Percentiles rank a stretch among this genome's conserved stretches.
Evolutionary conservation across 2,888 invertebrate species (phyloP).

Genomic region (Galeopsomyia nigrocyanea): DNA sequence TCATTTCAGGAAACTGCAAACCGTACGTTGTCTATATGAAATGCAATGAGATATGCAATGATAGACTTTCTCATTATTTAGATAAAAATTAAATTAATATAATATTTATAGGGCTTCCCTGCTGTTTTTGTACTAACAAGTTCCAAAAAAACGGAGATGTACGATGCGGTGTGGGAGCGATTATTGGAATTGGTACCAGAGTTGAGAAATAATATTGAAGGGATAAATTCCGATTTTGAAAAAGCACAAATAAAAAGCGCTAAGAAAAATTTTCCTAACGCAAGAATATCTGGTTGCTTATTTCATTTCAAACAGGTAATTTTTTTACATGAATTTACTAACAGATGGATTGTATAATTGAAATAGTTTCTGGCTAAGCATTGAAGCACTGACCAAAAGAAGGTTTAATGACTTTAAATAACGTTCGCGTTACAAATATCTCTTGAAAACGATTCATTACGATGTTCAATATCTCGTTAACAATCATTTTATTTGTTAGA

Average conservation of each 20-base stretch:
- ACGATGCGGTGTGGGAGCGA: not conserved
- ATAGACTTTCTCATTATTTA: not conserved
- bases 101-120: not conserved
- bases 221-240: slow-evolving; percentile 3
- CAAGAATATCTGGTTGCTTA: not conserved
- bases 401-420: no score
- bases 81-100: not conserved
- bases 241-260: slow-evolving; percentile 2
- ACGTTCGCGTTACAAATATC: not conserved
- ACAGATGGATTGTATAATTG: not conserved
- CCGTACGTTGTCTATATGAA: not conserved
- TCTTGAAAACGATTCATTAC: not conserved
- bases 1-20: not conserved
- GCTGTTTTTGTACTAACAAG: not conserved
- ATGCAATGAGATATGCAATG: not conserved
- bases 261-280: not conserved
- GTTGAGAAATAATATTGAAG: not conserved
- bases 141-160: not conserved
- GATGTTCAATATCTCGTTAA: not conserved
- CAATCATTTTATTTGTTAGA: not conserved
- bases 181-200: not conserved
- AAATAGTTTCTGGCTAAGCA: not conserved
- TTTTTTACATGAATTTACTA: not conserved
- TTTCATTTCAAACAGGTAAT: slow-evolving; percentile 13
- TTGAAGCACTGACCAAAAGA: no score